These are phyloP conservation scores for Acronicta leporina DNA, from an alignment of 2,888 invertebrate species.

Conservation along the genomic window DNA sequence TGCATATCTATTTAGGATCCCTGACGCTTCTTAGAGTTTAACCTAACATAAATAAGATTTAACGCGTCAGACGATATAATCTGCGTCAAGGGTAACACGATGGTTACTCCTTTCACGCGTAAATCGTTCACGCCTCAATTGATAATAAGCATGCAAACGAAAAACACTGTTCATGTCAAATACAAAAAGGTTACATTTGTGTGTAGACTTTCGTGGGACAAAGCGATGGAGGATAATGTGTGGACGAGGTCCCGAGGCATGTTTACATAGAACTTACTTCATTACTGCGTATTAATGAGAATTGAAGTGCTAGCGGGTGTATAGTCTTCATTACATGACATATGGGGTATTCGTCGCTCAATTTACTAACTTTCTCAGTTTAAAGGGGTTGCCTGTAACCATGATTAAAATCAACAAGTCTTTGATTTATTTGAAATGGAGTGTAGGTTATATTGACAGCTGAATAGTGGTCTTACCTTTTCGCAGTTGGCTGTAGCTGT, in stretches of 20 bases:
- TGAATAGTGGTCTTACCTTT: constrained; percentile 79
- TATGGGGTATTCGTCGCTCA: constrained; percentile 65
- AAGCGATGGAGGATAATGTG: constrained; percentile 77
- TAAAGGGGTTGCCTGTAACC: constrained; percentile 18
- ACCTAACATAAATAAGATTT: constrained; percentile 75
- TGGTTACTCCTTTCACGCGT: constrained; percentile 74
- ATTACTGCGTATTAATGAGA: constrained; percentile 84
- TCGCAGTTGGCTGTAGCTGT: constrained; percentile 94
- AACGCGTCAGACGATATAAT: constrained; percentile 77
- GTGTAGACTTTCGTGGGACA: constrained; percentile 59
- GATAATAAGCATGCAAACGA: constrained; percentile 56
- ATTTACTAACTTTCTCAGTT: constrained; percentile 67
- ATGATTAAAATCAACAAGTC: constrained; percentile 35
- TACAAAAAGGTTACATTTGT: constrained; percentile 73
- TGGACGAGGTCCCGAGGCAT: constrained; percentile 78
- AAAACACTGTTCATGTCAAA: constrained; percentile 59
- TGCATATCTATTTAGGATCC: constrained; percentile 48
- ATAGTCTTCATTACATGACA: constrained; percentile 74
- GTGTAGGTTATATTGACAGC: constrained; percentile 4
- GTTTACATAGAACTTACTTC: constrained; percentile 87
- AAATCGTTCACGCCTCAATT: constrained; percentile 72
- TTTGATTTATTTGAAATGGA: constrained; percentile 20
- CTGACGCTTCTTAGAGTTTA: constrained; percentile 58
- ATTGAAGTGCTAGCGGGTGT: constrained; percentile 72
- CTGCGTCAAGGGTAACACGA: constrained; percentile 72